Evolutionary conservation across 2,888 invertebrate species (phyloP).

Genomic region (Amphipyra berbera): DNA sequence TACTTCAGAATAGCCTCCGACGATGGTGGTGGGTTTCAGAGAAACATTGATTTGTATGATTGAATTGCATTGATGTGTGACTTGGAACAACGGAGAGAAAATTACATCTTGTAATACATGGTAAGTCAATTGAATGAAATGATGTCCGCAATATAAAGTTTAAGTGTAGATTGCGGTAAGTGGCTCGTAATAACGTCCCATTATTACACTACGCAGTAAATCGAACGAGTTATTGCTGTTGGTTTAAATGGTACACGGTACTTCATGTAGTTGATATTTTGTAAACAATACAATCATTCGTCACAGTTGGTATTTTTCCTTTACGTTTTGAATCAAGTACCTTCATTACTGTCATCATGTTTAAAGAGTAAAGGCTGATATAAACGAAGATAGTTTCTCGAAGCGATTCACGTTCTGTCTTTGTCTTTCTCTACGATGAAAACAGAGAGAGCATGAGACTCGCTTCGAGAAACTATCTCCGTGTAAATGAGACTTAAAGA

Average conservation of each 20-base stretch:
- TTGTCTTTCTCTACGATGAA: too few relatives aligned
- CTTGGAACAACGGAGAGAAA: too few relatives aligned
- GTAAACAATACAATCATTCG: neutral
- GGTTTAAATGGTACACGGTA: conserved; percentile 2
- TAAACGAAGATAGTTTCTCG: too few relatives aligned
- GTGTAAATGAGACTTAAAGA: too few relatives aligned
- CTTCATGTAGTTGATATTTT: conserved; percentile 3
- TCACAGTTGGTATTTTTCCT: neutral
- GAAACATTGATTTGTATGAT: too few relatives aligned
- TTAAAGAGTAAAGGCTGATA: neutral
- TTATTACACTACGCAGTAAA: conserved; percentile 28
- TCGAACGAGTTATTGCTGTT: conserved; percentile 28
- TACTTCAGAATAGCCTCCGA: too few relatives aligned
- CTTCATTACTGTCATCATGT: neutral
- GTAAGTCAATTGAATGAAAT: conserved; percentile 12
- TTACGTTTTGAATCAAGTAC: neutral
- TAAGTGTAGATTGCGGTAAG: conserved; percentile 23
- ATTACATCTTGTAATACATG: too few relatives aligned
- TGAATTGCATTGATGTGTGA: too few relatives aligned
- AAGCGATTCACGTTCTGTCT: too few relatives aligned
- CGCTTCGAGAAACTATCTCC: too few relatives aligned
- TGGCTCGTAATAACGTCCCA: conserved; percentile 10
- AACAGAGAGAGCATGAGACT: too few relatives aligned
- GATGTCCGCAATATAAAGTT: conserved; percentile 4
- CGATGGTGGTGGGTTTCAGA: too few relatives aligned